Base-by-base conservation (phyloP, 2,888 invertebrate species). In the Drosophila tanythrix region DNA sequence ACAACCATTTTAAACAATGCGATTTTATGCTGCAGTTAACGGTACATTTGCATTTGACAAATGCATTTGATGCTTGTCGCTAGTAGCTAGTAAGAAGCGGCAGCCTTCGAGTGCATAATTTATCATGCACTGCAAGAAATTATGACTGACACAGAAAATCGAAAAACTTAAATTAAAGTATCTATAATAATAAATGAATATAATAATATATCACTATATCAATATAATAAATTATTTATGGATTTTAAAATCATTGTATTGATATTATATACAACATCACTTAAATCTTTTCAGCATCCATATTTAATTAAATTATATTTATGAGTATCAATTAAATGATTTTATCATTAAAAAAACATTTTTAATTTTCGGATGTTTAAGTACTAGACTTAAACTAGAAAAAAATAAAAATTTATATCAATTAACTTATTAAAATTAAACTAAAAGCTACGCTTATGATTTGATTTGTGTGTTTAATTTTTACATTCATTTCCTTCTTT, bases 31-130 rank as follows among this genome's bases (percentile, higher is more conserved):
- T 40, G 48, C 71, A 69, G 52, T 75, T 75, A 71, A 58, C 60
- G 61, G 71, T 57, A 67, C 61, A 75, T 69, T 79, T 66, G 60
- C 63, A 68, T 63, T 57, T 57, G 53, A 50, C 60, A 56, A 74
- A 64, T 48, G 55, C 48, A 56, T 66, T 63, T 61, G 56, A 40
- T 43, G 46, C 40, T 40, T 63, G 29, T 40, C n/a, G 10, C n/a
- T n/a, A 10, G 29, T 29, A 15, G 35, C 27, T 48, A 33, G 52
- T 68, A 68, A 61, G 51, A 33, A 76, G 50, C 38, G 50, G 29
- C 29, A 48, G 25, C 29, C 48, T 29, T 13, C 35, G 36, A 66
- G 46, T 43, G 62, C 50, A 46, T n/a, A 56, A 58, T n/a, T 25
- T 36, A 36, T 38, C 6, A 46, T 46, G n/a, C 79, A 78, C 69